Evolutionary conservation across 2,888 invertebrate species (phyloP).

Genomic region (Alviniconcha strummeri): DNA sequence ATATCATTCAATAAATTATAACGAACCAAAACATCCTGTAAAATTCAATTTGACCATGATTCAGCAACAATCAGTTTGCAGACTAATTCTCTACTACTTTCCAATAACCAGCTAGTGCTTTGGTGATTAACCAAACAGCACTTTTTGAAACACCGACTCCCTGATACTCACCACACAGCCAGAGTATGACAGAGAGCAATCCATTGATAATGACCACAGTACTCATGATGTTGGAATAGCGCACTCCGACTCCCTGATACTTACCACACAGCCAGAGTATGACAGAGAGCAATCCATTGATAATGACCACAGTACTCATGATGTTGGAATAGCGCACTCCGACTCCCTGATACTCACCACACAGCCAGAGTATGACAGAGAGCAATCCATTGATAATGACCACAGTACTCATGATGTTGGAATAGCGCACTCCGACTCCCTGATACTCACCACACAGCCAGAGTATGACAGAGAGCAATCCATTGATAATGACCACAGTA

Average conservation of each 20-base stretch:
- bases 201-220: slow-evolving; percentile 59
- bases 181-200: slow-evolving; percentile 54
- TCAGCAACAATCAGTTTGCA: neutral
- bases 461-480: slow-evolving; percentile 52
- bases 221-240: slow-evolving; percentile 58
- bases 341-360: slow-evolving; percentile 49
- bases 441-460: slow-evolving; percentile 62
- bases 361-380: slow-evolving; percentile 59
- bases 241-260: neutral
- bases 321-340: slow-evolving; percentile 57
- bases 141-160: too few species aligned
- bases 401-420: slow-evolving; percentile 52
- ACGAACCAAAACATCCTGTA: neutral
- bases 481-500: slow-evolving; percentile 57
- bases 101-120: too few species aligned
- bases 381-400: slow-evolving; percentile 60
- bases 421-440: slow-evolving; percentile 45
- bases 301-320: slow-evolving; percentile 49
- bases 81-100: neutral
- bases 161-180: slow-evolving; percentile 60
- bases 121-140: too few species aligned
- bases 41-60: neutral
- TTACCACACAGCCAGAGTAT: slow-evolving; percentile 65
- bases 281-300: slow-evolving; percentile 59
- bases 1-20: neutral